Percentiles rank a stretch among this genome's conserved stretches.
These are phyloP conservation scores for Hoplostethus atlanticus DNA, from an alignment of 2,797 vertebrate genomes.

Conservation along the genomic window DNA sequence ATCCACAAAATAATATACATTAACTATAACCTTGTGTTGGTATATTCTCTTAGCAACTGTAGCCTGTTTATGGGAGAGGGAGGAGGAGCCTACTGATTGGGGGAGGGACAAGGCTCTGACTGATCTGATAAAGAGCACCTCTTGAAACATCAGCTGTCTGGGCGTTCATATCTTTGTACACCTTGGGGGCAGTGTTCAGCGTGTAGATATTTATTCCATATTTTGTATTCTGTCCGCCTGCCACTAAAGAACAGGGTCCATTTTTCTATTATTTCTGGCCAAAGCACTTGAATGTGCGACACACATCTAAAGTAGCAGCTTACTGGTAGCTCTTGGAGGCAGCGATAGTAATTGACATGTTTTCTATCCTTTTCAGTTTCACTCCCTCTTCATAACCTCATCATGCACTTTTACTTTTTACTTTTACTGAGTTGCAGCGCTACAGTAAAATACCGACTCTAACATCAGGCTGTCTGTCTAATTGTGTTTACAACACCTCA, in stretches of 20 bases:
- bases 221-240: conserved; percentile 13
- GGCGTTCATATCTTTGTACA: conserved; percentile 19
- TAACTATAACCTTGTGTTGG: no score
- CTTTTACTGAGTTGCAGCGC: neutral
- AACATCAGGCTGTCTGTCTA: neutral
- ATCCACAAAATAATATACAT: no score
- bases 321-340: neutral
- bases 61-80: neutral
- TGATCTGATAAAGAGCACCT: conserved; percentile 6
- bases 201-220: conserved; percentile 16
- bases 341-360: conserved; percentile 1
- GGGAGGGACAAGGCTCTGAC: neutral
- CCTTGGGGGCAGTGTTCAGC: neutral
- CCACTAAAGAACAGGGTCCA: conserved; percentile 6
- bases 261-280: conserved; percentile 16
- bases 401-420: conserved; percentile 5
- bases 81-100: conserved; percentile 8
- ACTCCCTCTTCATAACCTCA: no score
- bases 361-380: neutral
- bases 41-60: no score
- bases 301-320: neutral
- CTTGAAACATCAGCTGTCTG: conserved; percentile 21
- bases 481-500: neutral
- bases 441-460: no score
- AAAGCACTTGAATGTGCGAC: neutral